These are phyloP conservation scores for Heliconius congener DNA, from an alignment of 1,140 invertebrate species.

Conservation along the genomic window DNA sequence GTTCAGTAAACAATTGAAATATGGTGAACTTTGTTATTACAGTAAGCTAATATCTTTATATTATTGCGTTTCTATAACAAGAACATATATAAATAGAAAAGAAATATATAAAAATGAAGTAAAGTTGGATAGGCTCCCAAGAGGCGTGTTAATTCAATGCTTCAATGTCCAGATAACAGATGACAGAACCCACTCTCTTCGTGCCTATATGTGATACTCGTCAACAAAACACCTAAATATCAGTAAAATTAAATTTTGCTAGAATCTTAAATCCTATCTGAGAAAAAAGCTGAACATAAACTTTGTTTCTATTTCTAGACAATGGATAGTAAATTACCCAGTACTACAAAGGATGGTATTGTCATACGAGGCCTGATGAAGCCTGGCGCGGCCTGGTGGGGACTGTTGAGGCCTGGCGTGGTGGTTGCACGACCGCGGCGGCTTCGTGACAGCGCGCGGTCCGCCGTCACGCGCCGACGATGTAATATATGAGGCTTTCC, in stretches of 20 bases:
- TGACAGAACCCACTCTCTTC: no score
- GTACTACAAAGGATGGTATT: background rate
- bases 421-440: constrained; percentile 16
- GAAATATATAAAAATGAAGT: no score
- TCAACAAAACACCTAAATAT: no score
- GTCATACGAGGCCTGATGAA: background rate
- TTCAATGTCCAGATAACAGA: no score
- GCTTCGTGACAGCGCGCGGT: constrained; percentile 27
- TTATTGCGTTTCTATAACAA: background rate
- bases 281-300: background rate
- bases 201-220: no score
- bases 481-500: constrained; percentile 40
- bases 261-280: background rate
- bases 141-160: no score
- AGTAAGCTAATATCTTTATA: background rate
- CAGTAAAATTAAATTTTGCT: background rate
- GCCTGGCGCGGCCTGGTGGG: background rate
- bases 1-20: background rate
- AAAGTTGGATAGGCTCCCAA: no score
- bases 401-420: background rate
- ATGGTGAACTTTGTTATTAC: background rate
- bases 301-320: background rate
- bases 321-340: background rate
- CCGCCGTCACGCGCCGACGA: constrained; percentile 33
- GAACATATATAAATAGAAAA: no score